phyloP scores from a whole-genome alignment of 2,113 vertebrate genomes.

The Brachyhypopomus gauderio region DNA sequence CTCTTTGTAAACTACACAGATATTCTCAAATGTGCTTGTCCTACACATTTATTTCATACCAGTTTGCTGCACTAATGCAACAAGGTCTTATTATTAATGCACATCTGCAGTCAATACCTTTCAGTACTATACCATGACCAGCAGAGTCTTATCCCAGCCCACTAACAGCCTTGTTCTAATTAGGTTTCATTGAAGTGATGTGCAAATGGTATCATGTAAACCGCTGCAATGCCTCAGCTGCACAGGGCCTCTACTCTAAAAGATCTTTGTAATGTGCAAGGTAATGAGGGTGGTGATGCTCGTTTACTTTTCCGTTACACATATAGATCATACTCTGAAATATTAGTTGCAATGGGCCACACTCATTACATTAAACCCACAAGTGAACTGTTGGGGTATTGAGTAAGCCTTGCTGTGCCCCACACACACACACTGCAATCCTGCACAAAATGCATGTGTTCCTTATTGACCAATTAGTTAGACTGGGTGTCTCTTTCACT shows the following conservation, averaged over 20 bases:
- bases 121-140: background rate
- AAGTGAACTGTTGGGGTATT: conserved; percentile 2
- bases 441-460: background rate
- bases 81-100: background rate
- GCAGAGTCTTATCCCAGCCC: background rate
- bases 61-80: background rate
- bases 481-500: background rate
- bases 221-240: conserved; percentile 18
- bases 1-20: no score
- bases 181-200: conserved; percentile 4
- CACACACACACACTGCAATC: background rate
- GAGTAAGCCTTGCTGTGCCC: background rate
- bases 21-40: no score
- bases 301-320: conserved; percentile 30
- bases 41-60: no score
- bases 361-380: background rate
- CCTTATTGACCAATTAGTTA: background rate
- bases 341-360: background rate
- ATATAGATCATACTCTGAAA: conserved; percentile 38
- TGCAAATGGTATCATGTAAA: conserved; percentile 9
- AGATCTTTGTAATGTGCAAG: conserved; percentile 3
- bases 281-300: conserved; percentile 34
- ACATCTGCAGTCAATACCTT: background rate
- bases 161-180: conserved; percentile 5
- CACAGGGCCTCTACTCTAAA: background rate